Conservation (phyloP, 2,797 vertebrate species). For the Sebastes trivittatus region DNA sequence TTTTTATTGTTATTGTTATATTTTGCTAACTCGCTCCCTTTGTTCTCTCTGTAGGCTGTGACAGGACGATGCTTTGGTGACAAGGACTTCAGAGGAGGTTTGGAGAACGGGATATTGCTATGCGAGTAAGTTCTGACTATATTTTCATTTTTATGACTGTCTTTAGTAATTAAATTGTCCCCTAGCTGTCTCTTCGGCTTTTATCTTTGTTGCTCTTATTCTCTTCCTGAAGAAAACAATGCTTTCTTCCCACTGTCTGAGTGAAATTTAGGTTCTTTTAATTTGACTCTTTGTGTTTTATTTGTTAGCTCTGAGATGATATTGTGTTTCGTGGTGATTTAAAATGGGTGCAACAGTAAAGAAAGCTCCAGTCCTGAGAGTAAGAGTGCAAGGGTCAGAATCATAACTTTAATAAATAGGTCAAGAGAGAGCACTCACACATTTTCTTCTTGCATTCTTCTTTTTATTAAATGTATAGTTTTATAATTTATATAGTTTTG, state of each 20-base stretch:
- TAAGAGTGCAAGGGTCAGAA: neutral
- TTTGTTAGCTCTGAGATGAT: neutral
- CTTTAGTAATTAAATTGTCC: neutral
- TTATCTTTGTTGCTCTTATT: neutral
- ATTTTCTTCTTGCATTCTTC: neutral
- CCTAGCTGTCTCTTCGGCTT: neutral
- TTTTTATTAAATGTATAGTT: neutral
- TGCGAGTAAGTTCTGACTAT: slow-evolving; percentile 91
- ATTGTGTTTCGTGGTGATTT: neutral
- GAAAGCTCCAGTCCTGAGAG: neutral
- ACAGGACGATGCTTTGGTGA: slow-evolving; percentile 94
- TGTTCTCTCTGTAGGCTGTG: slow-evolving; percentile 84
- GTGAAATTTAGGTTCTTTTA: neutral
- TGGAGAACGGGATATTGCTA: slow-evolving; percentile 96
- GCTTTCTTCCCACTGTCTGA: neutral
- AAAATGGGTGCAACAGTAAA: neutral
- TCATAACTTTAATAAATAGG: neutral
- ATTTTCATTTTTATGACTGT: neutral
- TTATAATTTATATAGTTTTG: neutral
- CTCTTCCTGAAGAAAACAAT: neutral
- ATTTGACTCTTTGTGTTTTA: neutral
- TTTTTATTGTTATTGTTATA: neutral
- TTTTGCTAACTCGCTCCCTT: slow-evolving; percentile 6
- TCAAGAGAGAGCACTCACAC: neutral
- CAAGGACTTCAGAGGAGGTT: slow-evolving; percentile 90